Evolutionary conservation across 2,888 invertebrate genomes (phyloP).

Genomic region (Ptychoptera albimana): DNA sequence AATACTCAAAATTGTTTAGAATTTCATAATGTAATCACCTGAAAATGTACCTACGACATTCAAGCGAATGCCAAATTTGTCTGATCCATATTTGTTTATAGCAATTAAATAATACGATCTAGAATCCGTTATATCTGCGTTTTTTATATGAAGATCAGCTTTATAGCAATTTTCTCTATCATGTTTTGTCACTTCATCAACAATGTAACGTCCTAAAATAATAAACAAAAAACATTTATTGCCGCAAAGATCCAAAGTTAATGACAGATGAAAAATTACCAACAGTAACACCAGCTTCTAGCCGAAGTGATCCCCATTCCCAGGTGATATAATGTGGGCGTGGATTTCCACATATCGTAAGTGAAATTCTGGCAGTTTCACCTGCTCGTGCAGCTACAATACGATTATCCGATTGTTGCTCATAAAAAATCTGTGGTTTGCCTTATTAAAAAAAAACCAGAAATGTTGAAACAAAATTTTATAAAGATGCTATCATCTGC

Average conservation of each 20-base stretch:
- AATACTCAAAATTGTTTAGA: neutral
- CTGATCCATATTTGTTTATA: slow-evolving; percentile 73
- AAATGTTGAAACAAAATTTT: no score
- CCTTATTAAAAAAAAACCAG: slow-evolving; percentile 28
- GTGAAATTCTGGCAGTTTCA: slow-evolving; percentile 57
- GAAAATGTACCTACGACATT: slow-evolving; percentile 65
- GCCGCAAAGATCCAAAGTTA: no score
- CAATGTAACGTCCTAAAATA: slow-evolving; percentile 52
- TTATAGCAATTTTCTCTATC: slow-evolving; percentile 67
- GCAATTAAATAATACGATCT: slow-evolving; percentile 71
- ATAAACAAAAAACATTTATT: slow-evolving; percentile 8
- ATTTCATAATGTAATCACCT: slow-evolving; percentile 18
- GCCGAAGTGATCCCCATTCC: slow-evolving; percentile 74
- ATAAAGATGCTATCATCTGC: slow-evolving; percentile 28
- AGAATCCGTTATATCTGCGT: slow-evolving; percentile 60
- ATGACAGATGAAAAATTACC: slow-evolving; percentile 27
- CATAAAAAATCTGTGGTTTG: slow-evolving; percentile 40
- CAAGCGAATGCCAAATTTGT: slow-evolving; percentile 65
- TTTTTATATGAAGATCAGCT: slow-evolving; percentile 59
- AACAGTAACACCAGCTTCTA: slow-evolving; percentile 54
- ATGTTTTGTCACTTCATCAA: slow-evolving; percentile 54
- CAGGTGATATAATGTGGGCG: slow-evolving; percentile 65
- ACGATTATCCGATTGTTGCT: slow-evolving; percentile 32
- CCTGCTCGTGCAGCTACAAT: slow-evolving; percentile 59
- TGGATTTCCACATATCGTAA: slow-evolving; percentile 77